These are phyloP conservation scores for Alouatta palliata DNA, from an alignment of 2,113 vertebrate species.

Conservation along the genomic window DNA sequence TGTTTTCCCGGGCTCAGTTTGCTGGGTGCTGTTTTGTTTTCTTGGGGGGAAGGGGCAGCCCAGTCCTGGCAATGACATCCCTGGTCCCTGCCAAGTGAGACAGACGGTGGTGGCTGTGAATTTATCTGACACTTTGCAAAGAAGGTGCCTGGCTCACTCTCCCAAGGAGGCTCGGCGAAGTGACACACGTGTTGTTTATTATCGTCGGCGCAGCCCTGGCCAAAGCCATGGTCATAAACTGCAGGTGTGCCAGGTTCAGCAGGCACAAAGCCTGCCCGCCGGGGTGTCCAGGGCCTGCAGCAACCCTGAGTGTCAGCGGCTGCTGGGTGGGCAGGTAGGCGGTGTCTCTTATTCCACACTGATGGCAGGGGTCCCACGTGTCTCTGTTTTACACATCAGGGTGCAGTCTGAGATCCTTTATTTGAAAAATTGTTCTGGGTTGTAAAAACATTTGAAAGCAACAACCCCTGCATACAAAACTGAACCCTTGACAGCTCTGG, in stretches of 20 bases:
- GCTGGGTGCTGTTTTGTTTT: neutral
- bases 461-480: rapidly evolving
- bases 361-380: rapidly evolving
- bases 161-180: rapidly evolving
- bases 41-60: rapidly evolving
- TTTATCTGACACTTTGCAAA: neutral
- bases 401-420: neutral
- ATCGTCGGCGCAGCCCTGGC: rapidly evolving
- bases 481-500: rapidly evolving
- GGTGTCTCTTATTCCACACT: neutral
- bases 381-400: rapidly evolving
- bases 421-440: neutral
- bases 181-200: rapidly evolving
- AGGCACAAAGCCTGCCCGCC: rapidly evolving
- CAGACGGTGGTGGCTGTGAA: neutral
- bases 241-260: rapidly evolving
- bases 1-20: rapidly evolving
- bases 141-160: rapidly evolving
- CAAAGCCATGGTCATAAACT: rapidly evolving
- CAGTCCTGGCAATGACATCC: neutral
- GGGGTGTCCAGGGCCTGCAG: rapidly evolving
- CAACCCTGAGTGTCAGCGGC: rapidly evolving
- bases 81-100: neutral
- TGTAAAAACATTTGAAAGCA: neutral
- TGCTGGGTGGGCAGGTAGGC: neutral